phyloP scores from a whole-genome alignment of 2,113 vertebrate genomes.

The Clarias magur region DNA sequence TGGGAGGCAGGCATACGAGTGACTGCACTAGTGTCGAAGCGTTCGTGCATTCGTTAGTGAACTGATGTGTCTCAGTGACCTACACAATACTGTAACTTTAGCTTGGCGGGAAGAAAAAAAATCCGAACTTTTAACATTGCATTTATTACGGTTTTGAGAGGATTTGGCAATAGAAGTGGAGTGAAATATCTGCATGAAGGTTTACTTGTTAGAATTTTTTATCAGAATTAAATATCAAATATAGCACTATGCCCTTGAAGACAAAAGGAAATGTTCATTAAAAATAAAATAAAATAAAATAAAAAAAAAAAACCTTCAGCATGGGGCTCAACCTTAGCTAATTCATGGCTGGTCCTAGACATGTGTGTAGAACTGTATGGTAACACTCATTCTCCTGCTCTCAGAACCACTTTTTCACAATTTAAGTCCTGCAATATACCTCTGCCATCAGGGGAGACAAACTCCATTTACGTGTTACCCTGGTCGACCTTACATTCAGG shows the following conservation, averaged over 20 bases:
- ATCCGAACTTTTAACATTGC: neutral
- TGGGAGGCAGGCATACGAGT: neutral
- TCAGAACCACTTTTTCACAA: too few relatives aligned
- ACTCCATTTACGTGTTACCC: too few relatives aligned
- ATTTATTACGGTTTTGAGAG: neutral
- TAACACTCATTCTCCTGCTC: neutral
- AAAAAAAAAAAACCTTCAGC: neutral
- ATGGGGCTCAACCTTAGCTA: neutral
- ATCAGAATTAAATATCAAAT: neutral
- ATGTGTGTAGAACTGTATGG: neutral
- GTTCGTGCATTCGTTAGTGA: conserved; percentile 6
- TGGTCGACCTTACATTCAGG: too few relatives aligned
- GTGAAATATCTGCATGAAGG: too few relatives aligned
- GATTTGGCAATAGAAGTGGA: neutral
- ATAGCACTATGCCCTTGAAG: neutral
- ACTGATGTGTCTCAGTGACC: neutral
- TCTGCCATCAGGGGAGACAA: too few relatives aligned
- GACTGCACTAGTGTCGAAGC: neutral
- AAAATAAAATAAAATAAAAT: too few relatives aligned
- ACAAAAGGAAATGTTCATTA: neutral
- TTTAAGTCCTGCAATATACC: too few relatives aligned
- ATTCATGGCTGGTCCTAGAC: neutral
- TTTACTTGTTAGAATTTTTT: neutral
- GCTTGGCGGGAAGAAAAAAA: neutral
- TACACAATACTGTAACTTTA: neutral